These are phyloP conservation scores for Epistrophella euchroma DNA, from an alignment of 2,888 invertebrate genomes.

Conservation along the genomic window DNA sequence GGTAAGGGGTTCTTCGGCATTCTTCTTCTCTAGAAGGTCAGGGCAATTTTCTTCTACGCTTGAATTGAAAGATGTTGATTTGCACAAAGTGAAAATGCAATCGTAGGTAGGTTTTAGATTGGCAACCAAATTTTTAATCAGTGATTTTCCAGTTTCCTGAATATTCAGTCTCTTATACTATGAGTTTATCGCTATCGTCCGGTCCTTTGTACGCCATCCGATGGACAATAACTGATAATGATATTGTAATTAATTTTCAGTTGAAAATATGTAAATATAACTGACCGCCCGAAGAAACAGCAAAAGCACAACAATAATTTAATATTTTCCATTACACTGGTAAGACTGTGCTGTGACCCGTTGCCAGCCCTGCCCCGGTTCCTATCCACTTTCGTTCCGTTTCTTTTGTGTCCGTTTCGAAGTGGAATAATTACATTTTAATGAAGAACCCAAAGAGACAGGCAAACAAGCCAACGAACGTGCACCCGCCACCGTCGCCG, in stretches of 20 bases:
- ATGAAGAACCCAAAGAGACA: slow-evolving; percentile 63
- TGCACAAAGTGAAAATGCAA: slow-evolving; percentile 23
- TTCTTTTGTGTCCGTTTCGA: slow-evolving; percentile 46
- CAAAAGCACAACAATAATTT: slow-evolving; percentile 58
- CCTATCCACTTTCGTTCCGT: slow-evolving; percentile 6
- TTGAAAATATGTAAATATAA: background rate
- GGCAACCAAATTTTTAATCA: slow-evolving; percentile 22
- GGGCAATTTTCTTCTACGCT: slow-evolving; percentile 9
- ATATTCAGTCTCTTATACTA: background rate
- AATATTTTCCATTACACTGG: slow-evolving; percentile 50
- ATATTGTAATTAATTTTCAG: slow-evolving; percentile 68
- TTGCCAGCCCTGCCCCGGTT: background rate
- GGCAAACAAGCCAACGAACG: slow-evolving; percentile 9
- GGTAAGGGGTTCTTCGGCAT: slow-evolving; percentile 8
- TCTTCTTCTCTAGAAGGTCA: slow-evolving; percentile 20
- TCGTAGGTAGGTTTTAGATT: slow-evolving; percentile 18
- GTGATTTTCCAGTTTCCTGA: slow-evolving; percentile 28
- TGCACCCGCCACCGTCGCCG: too few species aligned
- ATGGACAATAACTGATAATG: slow-evolving; percentile 23
- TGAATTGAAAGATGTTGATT: background rate
- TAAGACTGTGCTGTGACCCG: background rate
- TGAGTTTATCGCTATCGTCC: too few species aligned
- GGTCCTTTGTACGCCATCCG: background rate
- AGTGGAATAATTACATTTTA: slow-evolving; percentile 75
- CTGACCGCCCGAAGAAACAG: slow-evolving; percentile 44